Base-by-base conservation (phyloP, 2,797 vertebrate species). In the Octomys mimax region DNA sequence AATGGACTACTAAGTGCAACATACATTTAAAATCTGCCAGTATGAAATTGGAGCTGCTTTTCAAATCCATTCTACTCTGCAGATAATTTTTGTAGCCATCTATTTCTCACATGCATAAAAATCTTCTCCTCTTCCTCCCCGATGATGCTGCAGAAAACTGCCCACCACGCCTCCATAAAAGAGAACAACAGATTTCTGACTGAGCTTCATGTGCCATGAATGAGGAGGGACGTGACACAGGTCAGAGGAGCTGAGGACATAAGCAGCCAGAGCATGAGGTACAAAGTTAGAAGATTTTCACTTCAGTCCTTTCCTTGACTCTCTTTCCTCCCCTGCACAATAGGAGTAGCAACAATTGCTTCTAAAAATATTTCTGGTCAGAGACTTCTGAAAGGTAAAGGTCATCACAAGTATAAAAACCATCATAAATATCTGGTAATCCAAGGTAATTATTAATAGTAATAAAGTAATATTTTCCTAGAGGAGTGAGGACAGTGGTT, bases 151-250 rank as follows among this genome's bases (percentile, higher is more conserved):
- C 21, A 79, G 92, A 96, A 97, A 95, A 95, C 33, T 80, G 18
- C 85, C 84, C 91, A 86, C 9, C 6, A 54, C 61, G 54, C 22
- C 91, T 94, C 80, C 84, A 85, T 64, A 88, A 84, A 89, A 86
- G 39, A 90, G 73, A 62, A 82, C 52, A 90, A 90, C 95, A 93
- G 79, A 89, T 68, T 96, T 93, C 92, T 97, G 93, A 97, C 52
- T 94, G 68, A 85, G 85, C 78, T 97, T 97, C 96, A 85, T 97
- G 94, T 79, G 59, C 79, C 78, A 1, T 73, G 87, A 93, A 95
- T 88, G 62, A 94, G 14, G n/a, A 89, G 52, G 66, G 66, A 90
- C 31, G 91, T 88, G n/a, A 46, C 5, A 73, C 0, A 6, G 73
- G 36, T 13, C 28, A 7, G 82, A 89, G 70, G 8, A 89, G 64